Conservation (phyloP, 2,888 invertebrate genomes). For the Augiades crinisus region DNA sequence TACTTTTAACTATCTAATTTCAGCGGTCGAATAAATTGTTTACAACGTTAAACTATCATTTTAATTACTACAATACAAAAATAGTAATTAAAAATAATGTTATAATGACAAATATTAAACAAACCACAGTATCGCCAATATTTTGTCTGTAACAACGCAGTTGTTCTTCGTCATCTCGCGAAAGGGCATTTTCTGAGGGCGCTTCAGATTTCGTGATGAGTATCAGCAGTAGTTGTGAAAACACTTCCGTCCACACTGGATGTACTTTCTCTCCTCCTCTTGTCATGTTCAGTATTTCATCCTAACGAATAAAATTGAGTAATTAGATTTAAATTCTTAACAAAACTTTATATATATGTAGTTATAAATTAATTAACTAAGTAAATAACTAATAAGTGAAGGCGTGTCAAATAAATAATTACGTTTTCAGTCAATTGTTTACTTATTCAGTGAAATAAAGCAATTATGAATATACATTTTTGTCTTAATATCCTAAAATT, state of each 20-base stretch:
- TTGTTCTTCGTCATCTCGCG: conserved; percentile 91
- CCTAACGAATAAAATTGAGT: no score
- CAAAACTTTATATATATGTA: conserved; percentile 77
- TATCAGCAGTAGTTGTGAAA: conserved; percentile 88
- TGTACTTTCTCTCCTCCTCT: conserved; percentile 55
- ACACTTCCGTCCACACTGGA: conserved; percentile 87
- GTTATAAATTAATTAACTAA: conserved; percentile 77
- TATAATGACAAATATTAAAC: conserved; percentile 32
- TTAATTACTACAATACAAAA: background rate
- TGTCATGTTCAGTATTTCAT: conserved; percentile 78
- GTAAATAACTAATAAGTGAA: conserved; percentile 68
- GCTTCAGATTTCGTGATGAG: conserved; percentile 90
- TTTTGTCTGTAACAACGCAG: conserved; percentile 94
- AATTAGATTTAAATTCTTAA: no score
- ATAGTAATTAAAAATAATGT: no score
- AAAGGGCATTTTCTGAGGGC: conserved; percentile 83
- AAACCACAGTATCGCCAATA: conserved; percentile 90
- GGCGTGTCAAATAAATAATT: conserved; percentile 77
- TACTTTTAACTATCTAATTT: no score
- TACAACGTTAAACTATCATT: no score
- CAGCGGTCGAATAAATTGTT: no score
- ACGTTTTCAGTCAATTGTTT: conserved; percentile 80
- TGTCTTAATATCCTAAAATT: conserved; percentile 26
- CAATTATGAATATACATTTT: conserved; percentile 27
- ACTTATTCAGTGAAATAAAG: conserved; percentile 78